phyloP scores from a whole-genome alignment of 1,140 invertebrate genomes.

The Drosophila albomicans region DNA sequence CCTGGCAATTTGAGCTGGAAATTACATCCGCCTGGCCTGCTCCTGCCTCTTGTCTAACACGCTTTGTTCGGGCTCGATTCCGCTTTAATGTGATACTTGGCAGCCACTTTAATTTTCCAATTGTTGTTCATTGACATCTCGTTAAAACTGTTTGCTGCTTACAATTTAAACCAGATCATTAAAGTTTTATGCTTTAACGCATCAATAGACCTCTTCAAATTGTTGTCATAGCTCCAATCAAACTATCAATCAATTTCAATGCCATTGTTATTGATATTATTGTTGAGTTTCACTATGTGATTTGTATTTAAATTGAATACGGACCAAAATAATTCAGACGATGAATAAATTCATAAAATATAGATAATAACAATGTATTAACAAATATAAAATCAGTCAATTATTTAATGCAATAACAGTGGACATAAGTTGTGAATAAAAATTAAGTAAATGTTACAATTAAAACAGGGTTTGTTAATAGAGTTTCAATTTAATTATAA shows the following conservation, averaged over 20 bases:
- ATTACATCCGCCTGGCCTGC: conserved; percentile 64
- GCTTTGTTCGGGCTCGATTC: not conserved
- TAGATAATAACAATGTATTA: too few relatives aligned
- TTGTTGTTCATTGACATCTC: not conserved
- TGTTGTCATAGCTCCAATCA: conserved; percentile 24
- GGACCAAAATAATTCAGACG: conserved; percentile 10
- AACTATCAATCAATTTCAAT: conserved; percentile 22
- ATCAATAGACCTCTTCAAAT: not conserved
- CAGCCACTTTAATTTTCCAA: conserved; percentile 4
- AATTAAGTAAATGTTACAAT: too few relatives aligned
- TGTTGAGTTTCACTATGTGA: not conserved
- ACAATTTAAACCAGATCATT: conserved; percentile 56
- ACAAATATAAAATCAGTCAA: too few relatives aligned
- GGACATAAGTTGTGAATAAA: too few relatives aligned
- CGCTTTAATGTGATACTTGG: conserved; percentile 2
- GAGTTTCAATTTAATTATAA: too few relatives aligned
- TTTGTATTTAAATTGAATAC: conserved; percentile 8
- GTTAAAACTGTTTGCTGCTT: conserved; percentile 13
- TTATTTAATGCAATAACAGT: too few relatives aligned
- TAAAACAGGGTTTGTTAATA: too few relatives aligned
- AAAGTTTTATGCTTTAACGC: conserved; percentile 50
- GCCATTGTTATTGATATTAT: conserved; percentile 16
- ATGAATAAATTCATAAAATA: not conserved
- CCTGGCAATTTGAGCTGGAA: conserved; percentile 61
- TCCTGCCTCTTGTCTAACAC: not conserved